A percentile compares a stretch with the other conserved stretches of the same genome.
These are phyloP conservation scores for Sphenopsis melanotis DNA, from an alignment of 2,797 vertebrate species.

Conservation along the genomic window DNA sequence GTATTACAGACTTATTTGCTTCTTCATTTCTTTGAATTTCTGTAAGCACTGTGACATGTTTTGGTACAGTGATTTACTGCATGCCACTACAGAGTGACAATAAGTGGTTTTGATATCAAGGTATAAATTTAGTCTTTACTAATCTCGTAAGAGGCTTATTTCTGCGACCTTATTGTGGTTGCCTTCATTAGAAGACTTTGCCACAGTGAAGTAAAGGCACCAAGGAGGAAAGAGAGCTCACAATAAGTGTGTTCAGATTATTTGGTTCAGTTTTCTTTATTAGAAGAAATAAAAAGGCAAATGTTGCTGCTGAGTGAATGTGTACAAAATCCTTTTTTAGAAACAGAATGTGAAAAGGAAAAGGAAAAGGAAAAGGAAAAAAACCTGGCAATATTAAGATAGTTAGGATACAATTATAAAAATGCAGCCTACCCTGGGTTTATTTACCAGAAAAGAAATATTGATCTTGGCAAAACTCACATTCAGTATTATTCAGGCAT, in stretches of 20 bases:
- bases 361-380: background rate
- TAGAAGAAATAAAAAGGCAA: background rate
- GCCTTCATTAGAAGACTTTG: constrained; percentile 37
- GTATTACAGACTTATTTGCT: background rate
- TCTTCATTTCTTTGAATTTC: background rate
- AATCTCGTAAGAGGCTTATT: constrained; percentile 71
- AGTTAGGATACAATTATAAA: background rate
- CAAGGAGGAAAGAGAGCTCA: background rate
- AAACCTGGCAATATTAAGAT: background rate
- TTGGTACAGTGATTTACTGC: background rate
- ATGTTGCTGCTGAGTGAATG: background rate
- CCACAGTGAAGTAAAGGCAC: background rate
- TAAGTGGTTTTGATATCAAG: constrained; percentile 57
- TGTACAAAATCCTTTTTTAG: background rate
- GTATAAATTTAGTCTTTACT: constrained; percentile 61
- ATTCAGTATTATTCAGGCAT: background rate
- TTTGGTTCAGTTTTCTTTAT: background rate
- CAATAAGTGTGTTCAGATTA: background rate
- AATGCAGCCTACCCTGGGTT: background rate
- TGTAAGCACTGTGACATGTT: background rate
- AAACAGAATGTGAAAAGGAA: background rate
- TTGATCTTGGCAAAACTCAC: background rate
- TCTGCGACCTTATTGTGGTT: constrained; percentile 55
- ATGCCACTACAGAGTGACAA: background rate
- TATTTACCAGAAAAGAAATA: background rate